Evolutionary conservation across 1,140 invertebrate genomes (phyloP).

Genomic region (Cecropterus lyciades): DNA sequence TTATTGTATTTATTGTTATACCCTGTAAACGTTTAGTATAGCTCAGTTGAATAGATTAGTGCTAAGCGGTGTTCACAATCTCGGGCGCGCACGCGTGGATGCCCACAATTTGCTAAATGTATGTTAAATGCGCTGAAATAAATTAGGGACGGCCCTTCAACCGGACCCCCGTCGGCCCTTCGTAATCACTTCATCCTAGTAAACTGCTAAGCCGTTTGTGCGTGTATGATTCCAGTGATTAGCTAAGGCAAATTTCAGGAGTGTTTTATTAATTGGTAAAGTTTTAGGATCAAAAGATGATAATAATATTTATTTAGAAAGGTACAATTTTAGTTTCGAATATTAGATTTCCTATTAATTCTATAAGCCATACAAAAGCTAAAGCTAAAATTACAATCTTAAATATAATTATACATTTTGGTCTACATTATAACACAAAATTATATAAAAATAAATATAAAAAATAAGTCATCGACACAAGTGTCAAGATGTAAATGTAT

Average conservation of each 20-base stretch:
- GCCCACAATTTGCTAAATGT: conserved; percentile 43
- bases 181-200: conserved; percentile 48
- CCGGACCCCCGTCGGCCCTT: conserved; percentile 24
- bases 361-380: too few relatives aligned
- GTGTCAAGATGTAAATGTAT: too few relatives aligned
- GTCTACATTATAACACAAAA: too few relatives aligned
- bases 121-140: conserved; percentile 54
- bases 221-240: neutral
- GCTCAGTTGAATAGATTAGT: neutral
- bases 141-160: conserved; percentile 36
- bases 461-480: too few relatives aligned
- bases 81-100: conserved; percentile 28
- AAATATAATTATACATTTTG: too few relatives aligned
- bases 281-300: neutral
- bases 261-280: neutral
- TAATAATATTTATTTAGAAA: too few relatives aligned
- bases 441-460: too few relatives aligned
- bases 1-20: too few relatives aligned
- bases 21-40: too few relatives aligned
- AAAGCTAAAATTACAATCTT: too few relatives aligned
- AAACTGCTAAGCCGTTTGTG: conserved; percentile 13
- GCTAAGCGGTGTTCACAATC: conserved; percentile 28
- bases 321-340: too few relatives aligned
- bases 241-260: neutral
- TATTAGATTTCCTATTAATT: too few relatives aligned